Evolutionary conservation across 1,140 invertebrate species (phyloP), one percentile per base, ranked within the genome.

Genomic region (Akabosia matsudoensis): DNA sequence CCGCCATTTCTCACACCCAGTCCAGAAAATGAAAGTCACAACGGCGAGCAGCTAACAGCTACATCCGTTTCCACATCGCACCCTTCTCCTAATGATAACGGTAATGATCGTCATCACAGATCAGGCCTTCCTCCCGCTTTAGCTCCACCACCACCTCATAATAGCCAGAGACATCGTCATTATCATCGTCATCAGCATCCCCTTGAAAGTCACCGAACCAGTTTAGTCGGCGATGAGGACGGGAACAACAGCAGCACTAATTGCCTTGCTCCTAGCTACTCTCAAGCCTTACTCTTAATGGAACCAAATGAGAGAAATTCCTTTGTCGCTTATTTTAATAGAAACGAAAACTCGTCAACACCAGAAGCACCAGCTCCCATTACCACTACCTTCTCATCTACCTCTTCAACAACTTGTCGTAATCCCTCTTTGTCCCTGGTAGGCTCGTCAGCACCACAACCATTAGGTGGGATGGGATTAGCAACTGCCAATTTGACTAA

Each of bases 251-350:
- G 74, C 51, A 13, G 31, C 30, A 24, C 70, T 45, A 45, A 45
- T 28, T 72, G 33, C 70, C 70, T 74, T n/a, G 76, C 71, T 52
- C 76, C 76, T 24, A 77, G 72, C 28, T 77, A 77, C 64, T 74
- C 71, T 61, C 37, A 77, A 77, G 76, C 76, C 76, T 77, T 77
- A 71, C 76, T 74, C 70, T 51, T 74, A 30, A 77, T 77, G 76
- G 61, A 67, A 67, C 61, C 61, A 67, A 67, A 67, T 30, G 61
- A 67, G 61, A 67, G 61, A 10, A 7, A 67, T 22, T 67, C 61
- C 10, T 24, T 67, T 13, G 30, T 28, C 26, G 24, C 61, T 67
- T 28, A 28, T 30, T 67, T 3, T 10, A 13, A 10, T 30, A 67
- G 30, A 2, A 31, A 67, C 10, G 7, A 67, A 67, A 4, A 24